Base-by-base conservation (phyloP, 2,113 vertebrate species). In the Psittacara wagleri region DNA sequence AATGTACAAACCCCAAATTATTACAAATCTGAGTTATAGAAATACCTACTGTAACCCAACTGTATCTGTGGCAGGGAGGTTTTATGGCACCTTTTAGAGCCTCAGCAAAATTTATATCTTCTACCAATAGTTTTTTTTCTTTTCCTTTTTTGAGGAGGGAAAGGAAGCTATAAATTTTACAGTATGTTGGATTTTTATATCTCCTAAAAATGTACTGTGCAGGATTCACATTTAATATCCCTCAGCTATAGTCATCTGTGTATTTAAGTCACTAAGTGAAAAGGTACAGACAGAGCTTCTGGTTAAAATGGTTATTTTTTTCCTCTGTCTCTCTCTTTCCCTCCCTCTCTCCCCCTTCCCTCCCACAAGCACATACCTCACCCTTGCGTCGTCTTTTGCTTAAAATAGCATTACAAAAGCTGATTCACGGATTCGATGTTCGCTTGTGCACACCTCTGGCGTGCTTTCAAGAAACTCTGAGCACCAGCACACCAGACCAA, bases 1-100 rank as follows among this genome's bases (percentile, higher is more conserved):
- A 93, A 96, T 96, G 95, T 94, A 96, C 95, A 96, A 96, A 96
- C 23, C 78, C 81, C 95, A 97, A 97, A 98, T 98, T 97, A 97
- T 97, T 97, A 81, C 97, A 96, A 90, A 95, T 94, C 94, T 96
- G 85, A 19, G 11, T 95, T 97, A 94, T 48, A 97, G 94, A 95
- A 96, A 96, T 88, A 90, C 94, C 90, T 97, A 91, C 96, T 95
- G 92, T 94, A 96, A 96, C 61, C 96, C 96, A 97, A 97, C 95
- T 95, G 84, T 97, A 95, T 97, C 97, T 96, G 74, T 88, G 94
- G 93, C 96, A 98, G 92, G 93, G 92, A 96, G 95, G 62, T 96
- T 98, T 98, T 98, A 98, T 97, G 95, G 93, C 96, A 97, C 87
- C 92, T 97, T 98, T 98, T 97, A 97, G 96, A 97, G 95, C 94